Conservation (phyloP, 2,113 vertebrate genomes). For the Oryzias melastigma region DNA sequence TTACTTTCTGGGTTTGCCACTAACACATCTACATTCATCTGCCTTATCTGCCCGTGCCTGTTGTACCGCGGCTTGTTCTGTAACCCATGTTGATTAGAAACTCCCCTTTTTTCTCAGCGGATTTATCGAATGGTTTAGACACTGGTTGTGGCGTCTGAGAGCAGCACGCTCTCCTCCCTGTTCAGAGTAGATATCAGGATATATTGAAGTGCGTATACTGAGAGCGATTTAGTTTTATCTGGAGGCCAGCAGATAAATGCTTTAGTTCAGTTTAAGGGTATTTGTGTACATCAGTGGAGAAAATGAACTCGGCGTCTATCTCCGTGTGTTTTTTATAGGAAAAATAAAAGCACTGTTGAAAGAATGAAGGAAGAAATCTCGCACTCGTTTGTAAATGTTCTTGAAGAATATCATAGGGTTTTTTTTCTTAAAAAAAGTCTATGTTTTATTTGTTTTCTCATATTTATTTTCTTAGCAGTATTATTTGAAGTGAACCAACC, state of each 20-base stretch:
- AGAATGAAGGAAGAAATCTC: too few species aligned
- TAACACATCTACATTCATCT: slow-evolving; percentile 47
- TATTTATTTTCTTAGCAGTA: too few species aligned
- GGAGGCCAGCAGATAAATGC: slow-evolving; percentile 2
- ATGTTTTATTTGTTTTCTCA: too few species aligned
- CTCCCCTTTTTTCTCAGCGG: slow-evolving; percentile 46
- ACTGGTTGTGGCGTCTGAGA: slow-evolving; percentile 22
- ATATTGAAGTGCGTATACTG: slow-evolving; percentile 24
- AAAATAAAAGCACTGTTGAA: too few species aligned
- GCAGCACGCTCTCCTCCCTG: slow-evolving; percentile 8
- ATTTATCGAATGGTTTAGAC: slow-evolving; percentile 48
- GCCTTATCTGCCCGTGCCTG: slow-evolving; percentile 51
- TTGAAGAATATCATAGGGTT: too few species aligned
- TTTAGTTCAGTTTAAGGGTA: slow-evolving; percentile 2
- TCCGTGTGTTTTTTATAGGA: too few species aligned
- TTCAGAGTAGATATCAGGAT: slow-evolving; percentile 35
- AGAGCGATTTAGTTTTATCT: slow-evolving; percentile 25
- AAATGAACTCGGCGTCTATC: background rate
- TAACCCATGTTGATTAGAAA: slow-evolving; percentile 45
- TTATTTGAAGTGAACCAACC: too few species aligned
- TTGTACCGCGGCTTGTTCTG: slow-evolving; percentile 33
- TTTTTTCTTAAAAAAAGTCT: too few species aligned
- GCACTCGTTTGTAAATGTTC: too few species aligned
- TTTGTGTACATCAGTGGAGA: background rate
- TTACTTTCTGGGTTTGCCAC: slow-evolving; percentile 26